Conservation (phyloP, 2,797 vertebrate species). For the Anabas testudineus region DNA sequence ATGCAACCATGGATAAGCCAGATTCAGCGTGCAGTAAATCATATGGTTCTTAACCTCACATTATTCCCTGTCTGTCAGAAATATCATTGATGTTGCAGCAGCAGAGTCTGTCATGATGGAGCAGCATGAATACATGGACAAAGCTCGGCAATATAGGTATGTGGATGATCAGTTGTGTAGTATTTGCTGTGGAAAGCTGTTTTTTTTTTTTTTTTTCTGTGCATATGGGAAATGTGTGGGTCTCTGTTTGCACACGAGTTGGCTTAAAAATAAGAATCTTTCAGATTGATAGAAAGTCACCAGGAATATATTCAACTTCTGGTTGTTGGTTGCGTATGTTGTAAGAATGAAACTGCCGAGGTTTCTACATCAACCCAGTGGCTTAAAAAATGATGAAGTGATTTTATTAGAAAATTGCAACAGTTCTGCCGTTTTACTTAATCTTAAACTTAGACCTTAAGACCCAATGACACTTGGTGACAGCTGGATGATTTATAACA, state of each 20-base stretch:
- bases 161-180: neutral
- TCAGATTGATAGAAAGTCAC: neutral
- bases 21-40: neutral
- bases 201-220: neutral
- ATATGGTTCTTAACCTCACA: neutral
- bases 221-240: neutral
- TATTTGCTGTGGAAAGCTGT: neutral
- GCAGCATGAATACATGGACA: conserved; percentile 98
- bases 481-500: conserved; percentile 7
- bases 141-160: conserved; percentile 96
- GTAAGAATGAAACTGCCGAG: conserved; percentile 7
- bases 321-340: neutral
- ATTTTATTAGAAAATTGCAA: conserved; percentile 1
- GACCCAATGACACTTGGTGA: conserved; percentile 8
- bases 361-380: neutral
- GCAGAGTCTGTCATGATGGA: conserved; percentile 97
- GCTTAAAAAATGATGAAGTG: neutral
- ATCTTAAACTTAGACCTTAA: neutral
- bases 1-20: neutral
- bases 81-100: conserved; percentile 96
- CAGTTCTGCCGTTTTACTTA: neutral
- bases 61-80: conserved; percentile 79
- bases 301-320: neutral
- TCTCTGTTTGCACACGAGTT: neutral
- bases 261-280: neutral